These are phyloP conservation scores for Gorilla gorilla DNA, from an alignment of 2,113 vertebrate species.

Conservation along the genomic window DNA sequence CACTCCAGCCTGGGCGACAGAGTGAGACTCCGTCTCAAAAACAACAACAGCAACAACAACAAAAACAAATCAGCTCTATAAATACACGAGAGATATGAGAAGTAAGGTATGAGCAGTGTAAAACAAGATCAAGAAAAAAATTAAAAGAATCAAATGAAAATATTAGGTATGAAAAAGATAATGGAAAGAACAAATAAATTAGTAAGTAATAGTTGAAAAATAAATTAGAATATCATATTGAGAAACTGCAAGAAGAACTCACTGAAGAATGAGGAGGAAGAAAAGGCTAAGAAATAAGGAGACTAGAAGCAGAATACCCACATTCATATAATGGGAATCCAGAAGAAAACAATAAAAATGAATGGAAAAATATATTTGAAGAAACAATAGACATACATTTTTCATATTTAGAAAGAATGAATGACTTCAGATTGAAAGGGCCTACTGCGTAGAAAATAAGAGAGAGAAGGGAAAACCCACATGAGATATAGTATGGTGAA, in stretches of 20 bases:
- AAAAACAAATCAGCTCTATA: neutral
- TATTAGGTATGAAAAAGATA: neutral
- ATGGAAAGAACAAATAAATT: neutral
- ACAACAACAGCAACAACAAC: no score
- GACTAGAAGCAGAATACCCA: neutral
- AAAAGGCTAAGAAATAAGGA: neutral
- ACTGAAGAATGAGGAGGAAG: neutral
- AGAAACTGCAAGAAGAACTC: neutral
- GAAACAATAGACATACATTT: neutral
- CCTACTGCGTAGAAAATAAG: neutral
- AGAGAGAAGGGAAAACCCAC: neutral
- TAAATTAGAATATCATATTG: neutral
- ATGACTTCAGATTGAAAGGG: neutral
- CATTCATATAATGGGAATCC: neutral
- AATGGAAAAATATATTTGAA: neutral
- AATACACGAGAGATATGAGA: neutral
- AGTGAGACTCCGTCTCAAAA: no score
- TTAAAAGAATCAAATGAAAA: neutral
- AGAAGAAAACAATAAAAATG: neutral
- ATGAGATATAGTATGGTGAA: neutral
- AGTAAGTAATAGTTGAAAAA: neutral
- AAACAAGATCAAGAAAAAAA: neutral
- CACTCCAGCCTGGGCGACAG: no score
- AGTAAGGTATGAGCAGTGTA: neutral
- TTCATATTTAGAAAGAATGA: slow-evolving; percentile 12